Evolutionary conservation across 2,888 invertebrate genomes (phyloP), one percentile per base, ranked within the genome.

Genomic region (Pristionchus entomophagus): DNA sequence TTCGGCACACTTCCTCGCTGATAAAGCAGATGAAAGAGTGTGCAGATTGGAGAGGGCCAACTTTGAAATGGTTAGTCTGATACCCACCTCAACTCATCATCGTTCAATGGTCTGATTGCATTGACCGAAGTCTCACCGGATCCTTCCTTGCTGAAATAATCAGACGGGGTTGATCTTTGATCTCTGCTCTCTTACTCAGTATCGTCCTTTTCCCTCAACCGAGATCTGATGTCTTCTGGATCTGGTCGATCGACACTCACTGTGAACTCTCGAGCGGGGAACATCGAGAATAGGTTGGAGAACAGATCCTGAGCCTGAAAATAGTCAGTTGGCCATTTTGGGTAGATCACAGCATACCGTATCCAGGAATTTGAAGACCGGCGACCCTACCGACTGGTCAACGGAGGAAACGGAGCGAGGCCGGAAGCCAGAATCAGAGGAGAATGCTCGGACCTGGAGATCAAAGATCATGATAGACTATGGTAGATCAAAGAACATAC

Each of bases 221-320:
- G n/a, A n/a, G n/a, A n/a, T n/a, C n/a, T n/a, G 45, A 78, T 8
- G 38, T 84, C 62, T 0, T 84, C 83, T 8, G 45, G 65, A 65
- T 84, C 65, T 2, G 83, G 83, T 26, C 49, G 45, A 22, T 59
- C 65, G 5, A 84, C 83, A 26, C 59, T 62, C 65, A 62, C 59
- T 49, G 83, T 84, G 3, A 84, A 62, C 65, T 84, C 38, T 10
- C 85, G 26, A 49, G 85, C 8, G n/a, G 45, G 53, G 77, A 56
- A 45, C 73, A 51, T 82, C 59, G 69, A 82, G 35, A 87, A 85
- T 45, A 86, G 81, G 12, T 56, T 78, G 10, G 78, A 29, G 86
- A 86, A 86, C 59, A 86, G 86, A 53, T 82, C 87, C 35, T 85
- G 62, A 38, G 85, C 77, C 85, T 85, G 77, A 12, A 77, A 84